A percentile compares a stretch with the other conserved stretches of the same genome.
phyloP scores from a whole-genome alignment of 2,113 vertebrate species.

The Hypomesus transpacificus region DNA sequence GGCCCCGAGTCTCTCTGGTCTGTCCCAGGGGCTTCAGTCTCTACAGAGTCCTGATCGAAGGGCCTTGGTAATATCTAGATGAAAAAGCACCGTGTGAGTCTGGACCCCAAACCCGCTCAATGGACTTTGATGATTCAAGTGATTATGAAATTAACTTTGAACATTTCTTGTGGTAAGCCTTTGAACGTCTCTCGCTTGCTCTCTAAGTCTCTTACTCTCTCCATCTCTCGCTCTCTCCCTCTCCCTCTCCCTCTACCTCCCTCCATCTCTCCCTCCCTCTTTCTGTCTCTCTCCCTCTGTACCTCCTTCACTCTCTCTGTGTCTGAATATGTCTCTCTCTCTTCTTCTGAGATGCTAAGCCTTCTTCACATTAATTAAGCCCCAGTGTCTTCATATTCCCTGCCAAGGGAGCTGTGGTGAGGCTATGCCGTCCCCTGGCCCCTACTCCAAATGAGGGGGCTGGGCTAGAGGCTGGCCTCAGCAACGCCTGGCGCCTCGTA shows the following conservation, averaged over 20 bases:
- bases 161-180: constrained; percentile 37
- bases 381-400: constrained; percentile 43
- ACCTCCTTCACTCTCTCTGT: background rate
- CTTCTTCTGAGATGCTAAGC: constrained; percentile 35
- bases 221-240: background rate
- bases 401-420: constrained; percentile 42
- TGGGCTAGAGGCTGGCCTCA: no score
- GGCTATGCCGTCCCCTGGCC: background rate
- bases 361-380: constrained; percentile 58
- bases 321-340: constrained; percentile 14
- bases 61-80: background rate
- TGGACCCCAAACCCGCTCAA: background rate
- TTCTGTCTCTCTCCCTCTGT: background rate
- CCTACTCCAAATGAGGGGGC: background rate
- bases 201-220: background rate
- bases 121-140: constrained; percentile 10
- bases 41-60: background rate
- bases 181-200: constrained; percentile 4
- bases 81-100: background rate
- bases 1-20: no score
- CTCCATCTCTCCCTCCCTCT: background rate
- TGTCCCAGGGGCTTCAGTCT: no score
- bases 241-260: constrained; percentile 19
- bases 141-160: constrained; percentile 53
- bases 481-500: no score